Base-by-base conservation (phyloP, 92 coral and sea anemone genomes). In the Pocillopora grandis region DNA sequence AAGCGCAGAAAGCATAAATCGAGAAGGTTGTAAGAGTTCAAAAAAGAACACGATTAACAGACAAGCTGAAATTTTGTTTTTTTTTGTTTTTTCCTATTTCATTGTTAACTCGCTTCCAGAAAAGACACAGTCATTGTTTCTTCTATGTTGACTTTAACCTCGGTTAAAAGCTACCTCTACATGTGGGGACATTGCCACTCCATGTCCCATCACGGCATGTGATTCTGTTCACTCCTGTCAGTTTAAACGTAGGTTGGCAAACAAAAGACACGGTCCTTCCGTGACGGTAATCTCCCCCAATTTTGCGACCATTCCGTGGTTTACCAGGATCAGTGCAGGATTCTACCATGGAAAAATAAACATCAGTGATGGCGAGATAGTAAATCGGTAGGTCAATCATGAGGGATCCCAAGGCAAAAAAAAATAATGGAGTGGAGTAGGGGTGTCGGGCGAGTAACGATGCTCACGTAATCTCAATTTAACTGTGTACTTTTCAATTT, bases 271-370 rank as follows among this genome's bases (percentile, higher is more conserved):
- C 76, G 12, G 19, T 76, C 52, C 3, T 76, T 19, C 81, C 81
- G 23, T 84, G 82, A 0, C 74, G 13, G 42, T 76, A 84, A 37
- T 76, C 76, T 11, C 42, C 33, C 58, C 82, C 82, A 18, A 62
- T 75, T 42, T 68, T 75, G 0, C 57, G 74, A 19, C 87, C 87
- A 20, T 84, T 84, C 23, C 10, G 71, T 56, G 82, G 87, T 55
- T 35, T 16, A 1, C 87, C 87, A 19, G 87, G 87, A 59, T 84
- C n/a, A 31, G n/a, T 76, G 76, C 87, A 84, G n/a, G 64, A 59
- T 49, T 82, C 86, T 81, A 61, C 19, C 11, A 56, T 56, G 20
- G 1, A 1, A 8, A 55, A 72, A 55, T 72, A 12, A 42, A 72
- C 19, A 12, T 6, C 35, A 16, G 5, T 3, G 21, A 17, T 27